Conservation (phyloP, 1,140 invertebrate genomes). For the Planococcus citri region DNA sequence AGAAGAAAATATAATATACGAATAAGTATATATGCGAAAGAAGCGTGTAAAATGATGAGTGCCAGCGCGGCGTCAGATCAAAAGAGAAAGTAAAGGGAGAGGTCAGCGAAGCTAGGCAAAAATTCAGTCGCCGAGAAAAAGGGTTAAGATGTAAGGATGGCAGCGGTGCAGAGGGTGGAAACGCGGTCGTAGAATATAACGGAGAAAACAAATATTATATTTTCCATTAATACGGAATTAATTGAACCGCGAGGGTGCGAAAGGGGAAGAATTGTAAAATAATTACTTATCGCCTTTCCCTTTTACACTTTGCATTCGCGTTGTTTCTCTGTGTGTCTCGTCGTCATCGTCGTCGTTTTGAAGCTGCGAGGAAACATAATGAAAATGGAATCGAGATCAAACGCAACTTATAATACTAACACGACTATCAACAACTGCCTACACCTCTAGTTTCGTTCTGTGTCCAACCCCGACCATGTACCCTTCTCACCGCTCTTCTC, state of each 20-base stretch:
- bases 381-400: slow-evolving; percentile 19
- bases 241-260: slow-evolving; percentile 12
- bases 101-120: neutral
- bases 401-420: slow-evolving; percentile 10
- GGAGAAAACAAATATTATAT: slow-evolving; percentile 19
- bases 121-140: slow-evolving; percentile 1
- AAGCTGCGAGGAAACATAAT: slow-evolving; percentile 1
- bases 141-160: neutral
- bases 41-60: neutral
- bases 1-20: too few relatives aligned
- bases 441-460: neutral
- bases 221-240: slow-evolving; percentile 20
- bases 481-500: too few relatives aligned
- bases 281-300: slow-evolving; percentile 19
- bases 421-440: neutral
- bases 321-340: neutral
- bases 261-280: slow-evolving; percentile 11
- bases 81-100: slow-evolving; percentile 12
- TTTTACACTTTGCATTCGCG: neutral
- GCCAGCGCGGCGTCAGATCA: neutral
- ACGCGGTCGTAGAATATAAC: neutral
- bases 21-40: too few relatives aligned
- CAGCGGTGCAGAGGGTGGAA: too few relatives aligned
- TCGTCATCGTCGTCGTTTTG: too few relatives aligned
- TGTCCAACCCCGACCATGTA: neutral